phyloP scores from a whole-genome alignment of 2,888 invertebrate genomes.

The Noctua janthe region DNA sequence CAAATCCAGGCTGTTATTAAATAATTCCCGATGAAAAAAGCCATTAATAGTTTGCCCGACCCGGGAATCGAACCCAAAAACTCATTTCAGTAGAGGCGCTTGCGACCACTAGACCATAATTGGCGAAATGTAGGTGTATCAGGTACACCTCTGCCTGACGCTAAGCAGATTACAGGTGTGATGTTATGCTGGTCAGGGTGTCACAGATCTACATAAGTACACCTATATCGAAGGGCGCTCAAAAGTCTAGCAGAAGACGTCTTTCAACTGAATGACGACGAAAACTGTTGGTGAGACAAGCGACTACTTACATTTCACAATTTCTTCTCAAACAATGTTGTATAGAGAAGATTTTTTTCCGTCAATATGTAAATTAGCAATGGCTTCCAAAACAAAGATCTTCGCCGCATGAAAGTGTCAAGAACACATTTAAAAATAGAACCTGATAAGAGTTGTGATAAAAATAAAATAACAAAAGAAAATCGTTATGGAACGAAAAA shows the following conservation, averaged over 20 bases:
- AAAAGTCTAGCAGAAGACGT: not conserved
- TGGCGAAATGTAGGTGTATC: too few relatives aligned
- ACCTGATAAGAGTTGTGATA: conserved; percentile 33
- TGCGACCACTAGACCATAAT: too few relatives aligned
- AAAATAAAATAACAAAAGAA: conserved; percentile 25
- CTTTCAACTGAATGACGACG: not conserved
- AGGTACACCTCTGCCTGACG: not conserved
- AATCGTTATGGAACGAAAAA: not conserved
- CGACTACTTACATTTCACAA: not conserved
- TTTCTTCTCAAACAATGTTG: conserved; percentile 11
- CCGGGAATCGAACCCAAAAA: too few relatives aligned
- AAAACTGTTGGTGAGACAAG: not conserved
- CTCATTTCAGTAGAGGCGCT: too few relatives aligned
- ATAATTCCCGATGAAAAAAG: too few relatives aligned
- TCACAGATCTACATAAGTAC: too few relatives aligned
- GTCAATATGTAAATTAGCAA: conserved; percentile 39
- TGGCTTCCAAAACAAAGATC: conserved; percentile 32
- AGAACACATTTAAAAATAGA: conserved; percentile 30
- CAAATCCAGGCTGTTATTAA: too few relatives aligned
- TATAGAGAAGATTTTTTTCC: not conserved
- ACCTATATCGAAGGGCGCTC: not conserved
- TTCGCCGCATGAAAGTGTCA: conserved; percentile 8
- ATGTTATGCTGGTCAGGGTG: not conserved
- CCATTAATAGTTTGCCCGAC: too few relatives aligned
- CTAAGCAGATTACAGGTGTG: not conserved